Evolutionary conservation across 35 echinoderm and acorn worm species (phyloP), one percentile per base, ranked within the genome.

Genomic region (Lytechinus variegatus): DNA sequence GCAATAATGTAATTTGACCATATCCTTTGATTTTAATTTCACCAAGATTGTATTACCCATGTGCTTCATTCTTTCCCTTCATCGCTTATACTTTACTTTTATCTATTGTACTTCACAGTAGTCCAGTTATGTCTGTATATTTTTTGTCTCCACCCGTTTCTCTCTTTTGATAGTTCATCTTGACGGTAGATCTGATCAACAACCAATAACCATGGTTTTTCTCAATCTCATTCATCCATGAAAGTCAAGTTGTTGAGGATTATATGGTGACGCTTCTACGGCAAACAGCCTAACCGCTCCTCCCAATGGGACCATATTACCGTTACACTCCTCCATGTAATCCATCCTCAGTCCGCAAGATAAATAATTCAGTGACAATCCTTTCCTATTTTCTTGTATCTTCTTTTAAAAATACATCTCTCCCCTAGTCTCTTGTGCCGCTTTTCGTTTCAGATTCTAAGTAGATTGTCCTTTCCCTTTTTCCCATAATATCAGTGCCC

Each of bases 331-430:
- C 9, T 28, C 88, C 52, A 90, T 90, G 88, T 90, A 90, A 90
- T 90, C 88, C 88, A 90, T 90, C 88, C 88, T 52, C 52, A 52
- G 11, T 44, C 88, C 88, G 88, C 88, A 90, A 33, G 52, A 90
- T 90, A 90, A 90, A 90, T 90, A 52, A 90, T 90, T 90, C 88
- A 90, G 88, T 52, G 88, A 28, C 28, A 90, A 90, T 10, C 29
- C 11, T 44, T 10, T 8, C 9, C 16, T 58, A 13, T 13, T 58
- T 58, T 11, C 2, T 58, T 58, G n/a, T 58, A 58, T 58, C 9
- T 58, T 58, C 13, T 58, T 9, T 58, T 58, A 44, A 44, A 44
- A 44, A 58, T 58, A 11, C 13, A 7, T 79, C 16, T 79, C 4
- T 79, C 3, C n/a, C 66, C n/a, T 7, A 24, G 2, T 79, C 16